Conservation (phyloP, 2,888 invertebrate genomes). For the Creontiades dilutus region DNA sequence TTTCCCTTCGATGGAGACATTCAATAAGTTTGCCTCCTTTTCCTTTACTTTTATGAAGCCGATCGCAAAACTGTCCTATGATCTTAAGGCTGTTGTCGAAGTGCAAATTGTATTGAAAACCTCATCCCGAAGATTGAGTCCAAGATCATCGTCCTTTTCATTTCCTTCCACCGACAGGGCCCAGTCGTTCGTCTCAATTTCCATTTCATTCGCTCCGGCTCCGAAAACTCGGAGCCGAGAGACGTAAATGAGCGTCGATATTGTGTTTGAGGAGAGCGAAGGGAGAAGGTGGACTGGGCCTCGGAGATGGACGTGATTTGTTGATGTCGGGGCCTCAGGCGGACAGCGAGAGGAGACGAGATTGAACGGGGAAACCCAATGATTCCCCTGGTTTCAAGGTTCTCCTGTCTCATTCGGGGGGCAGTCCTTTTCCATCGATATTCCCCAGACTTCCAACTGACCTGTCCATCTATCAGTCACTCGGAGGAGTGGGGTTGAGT, state of each 20-base stretch:
- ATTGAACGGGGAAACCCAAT: background rate
- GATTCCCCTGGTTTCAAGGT: background rate
- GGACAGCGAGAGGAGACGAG: conserved; percentile 1
- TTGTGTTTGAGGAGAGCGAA: conserved; percentile 26
- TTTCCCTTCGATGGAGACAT: too few species aligned
- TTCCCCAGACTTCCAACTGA: background rate
- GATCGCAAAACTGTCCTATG: too few species aligned
- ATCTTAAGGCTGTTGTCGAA: too few species aligned
- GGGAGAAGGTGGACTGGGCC: background rate
- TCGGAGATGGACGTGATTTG: conserved; percentile 18
- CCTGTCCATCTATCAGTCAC: background rate
- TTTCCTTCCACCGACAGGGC: background rate
- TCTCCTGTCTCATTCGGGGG: background rate
- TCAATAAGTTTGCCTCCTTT: too few species aligned
- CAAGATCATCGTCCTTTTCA: background rate
- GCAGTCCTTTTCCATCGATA: background rate
- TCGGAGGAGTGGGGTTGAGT: too few species aligned
- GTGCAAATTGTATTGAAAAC: too few species aligned
- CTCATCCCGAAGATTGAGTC: too few species aligned
- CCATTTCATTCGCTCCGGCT: conserved; percentile 1
- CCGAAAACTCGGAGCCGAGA: background rate
- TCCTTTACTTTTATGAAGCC: too few species aligned
- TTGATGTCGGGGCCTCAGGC: conserved; percentile 26
- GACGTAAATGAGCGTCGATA: conserved; percentile 36
- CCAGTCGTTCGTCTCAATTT: conserved; percentile 15